Evolutionary conservation across 2,888 invertebrate genomes (phyloP).

Genomic region (Drosophila fulvimacula): DNA sequence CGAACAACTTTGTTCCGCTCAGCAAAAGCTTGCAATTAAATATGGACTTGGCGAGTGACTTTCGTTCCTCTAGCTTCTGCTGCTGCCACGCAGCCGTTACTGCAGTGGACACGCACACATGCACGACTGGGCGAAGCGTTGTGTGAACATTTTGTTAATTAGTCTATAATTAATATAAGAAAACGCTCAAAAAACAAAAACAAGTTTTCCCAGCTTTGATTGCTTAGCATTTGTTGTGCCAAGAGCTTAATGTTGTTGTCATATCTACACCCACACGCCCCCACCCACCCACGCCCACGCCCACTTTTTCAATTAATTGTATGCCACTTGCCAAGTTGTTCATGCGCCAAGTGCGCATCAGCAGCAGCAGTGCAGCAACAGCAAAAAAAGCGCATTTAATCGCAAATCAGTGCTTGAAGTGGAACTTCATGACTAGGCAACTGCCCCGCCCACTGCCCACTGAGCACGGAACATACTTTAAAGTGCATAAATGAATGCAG

Average conservation of each 20-base stretch:
- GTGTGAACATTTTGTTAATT: conserved; percentile 72
- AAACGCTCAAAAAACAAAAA: conserved; percentile 24
- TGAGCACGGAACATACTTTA: background rate
- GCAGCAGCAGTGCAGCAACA: conserved; percentile 16
- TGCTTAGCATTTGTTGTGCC: conserved; percentile 51
- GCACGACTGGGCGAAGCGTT: conserved; percentile 61
- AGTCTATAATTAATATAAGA: conserved; percentile 71
- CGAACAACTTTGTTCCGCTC: conserved; percentile 50
- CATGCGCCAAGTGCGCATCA: conserved; percentile 42
- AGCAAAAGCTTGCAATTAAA: conserved; percentile 64
- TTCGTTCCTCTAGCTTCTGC: conserved; percentile 2
- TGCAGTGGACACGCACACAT: conserved; percentile 55
- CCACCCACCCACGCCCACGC: background rate
- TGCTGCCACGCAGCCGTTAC: conserved; percentile 42
- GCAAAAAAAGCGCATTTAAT: conserved; percentile 24
- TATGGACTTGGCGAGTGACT: conserved; percentile 61
- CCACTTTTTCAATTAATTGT: conserved; percentile 66
- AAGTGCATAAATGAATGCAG: conserved; percentile 4
- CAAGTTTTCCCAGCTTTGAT: conserved; percentile 39
- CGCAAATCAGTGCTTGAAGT: conserved; percentile 26
- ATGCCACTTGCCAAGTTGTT: conserved; percentile 48
- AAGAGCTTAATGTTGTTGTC: conserved; percentile 52
- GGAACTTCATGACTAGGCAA: conserved; percentile 21
- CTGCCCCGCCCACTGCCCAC: conserved; percentile 12
- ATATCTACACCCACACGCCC: conserved; percentile 15